Base-by-base conservation (phyloP, 1,140 invertebrate species). In the Danaus plexippus region DNA sequence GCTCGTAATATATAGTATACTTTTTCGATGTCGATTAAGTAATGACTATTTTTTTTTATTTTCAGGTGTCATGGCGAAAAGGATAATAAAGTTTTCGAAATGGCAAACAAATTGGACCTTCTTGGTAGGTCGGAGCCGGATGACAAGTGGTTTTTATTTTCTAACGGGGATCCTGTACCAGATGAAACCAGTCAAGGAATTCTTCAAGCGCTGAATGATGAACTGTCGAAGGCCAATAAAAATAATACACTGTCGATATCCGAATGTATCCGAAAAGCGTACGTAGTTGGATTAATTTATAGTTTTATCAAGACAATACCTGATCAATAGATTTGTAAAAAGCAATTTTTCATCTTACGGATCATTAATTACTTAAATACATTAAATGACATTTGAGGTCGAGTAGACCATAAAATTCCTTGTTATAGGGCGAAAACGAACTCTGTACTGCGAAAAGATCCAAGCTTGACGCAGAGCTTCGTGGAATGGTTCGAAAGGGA, bases 21-120 rank as follows among this genome's bases (percentile, higher is more conserved):
- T 13, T 52, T 52, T 32, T 52, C 41, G 11, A 43, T 12, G 0
- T 52, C 10, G 15, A 12, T 52, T 41, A 51, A 41, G n/a, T 15
- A 13, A 13, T 9, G 15, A 15, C 15, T 3, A 52, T 9, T 18
- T 10, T 43, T 32, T 9, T 11, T 44, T 45, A 18, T 47, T 70
- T 73, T 11, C 59, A 88, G 86, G 86, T 90, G 95, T 64, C 95
- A 97, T 68, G 95, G 95, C 11, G 90, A 95, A 75, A 83, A 90
- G 59, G 89, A 85, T 12, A 94, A 96, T 82, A 70, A 88, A 9
- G 90, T 94, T 0, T 95, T 89, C 71, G 78, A 92, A 52, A 66
- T 92, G 42, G 91, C 91, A 0, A 90, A 90, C 50, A 85, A 89
- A 42, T 64, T 90, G 9, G 77, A 88, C 65, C 63, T 92, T 2